Percentiles rank a stretch among this genome's conserved stretches.
Conservation (phyloP, 2,113 vertebrate species). For the Hemicordylus capensis region DNA sequence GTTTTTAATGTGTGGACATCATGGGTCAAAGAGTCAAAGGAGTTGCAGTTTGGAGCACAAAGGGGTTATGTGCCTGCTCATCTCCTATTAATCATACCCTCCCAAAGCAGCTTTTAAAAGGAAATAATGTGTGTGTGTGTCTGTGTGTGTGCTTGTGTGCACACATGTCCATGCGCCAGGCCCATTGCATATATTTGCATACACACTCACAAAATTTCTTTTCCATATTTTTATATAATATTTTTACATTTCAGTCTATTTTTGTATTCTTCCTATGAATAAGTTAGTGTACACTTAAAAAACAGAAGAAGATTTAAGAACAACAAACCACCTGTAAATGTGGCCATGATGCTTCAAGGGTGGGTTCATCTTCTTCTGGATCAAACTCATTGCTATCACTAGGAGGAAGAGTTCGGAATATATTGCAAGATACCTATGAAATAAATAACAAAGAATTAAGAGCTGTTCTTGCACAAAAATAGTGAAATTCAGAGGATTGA, state of each 20-base stretch:
- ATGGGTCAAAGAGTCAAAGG: neutral
- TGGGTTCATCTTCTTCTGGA: conserved; percentile 98
- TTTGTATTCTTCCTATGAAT: neutral
- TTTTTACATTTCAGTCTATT: no score
- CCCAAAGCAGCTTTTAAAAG: neutral
- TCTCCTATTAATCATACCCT: no score
- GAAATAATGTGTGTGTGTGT: no score
- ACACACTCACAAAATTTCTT: no score
- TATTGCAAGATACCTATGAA: conserved; percentile 96
- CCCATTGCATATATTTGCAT: neutral
- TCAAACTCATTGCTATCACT: conserved; percentile 99
- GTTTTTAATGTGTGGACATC: neutral
- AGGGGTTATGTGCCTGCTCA: no score
- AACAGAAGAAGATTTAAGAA: neutral
- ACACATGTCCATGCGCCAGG: neutral
- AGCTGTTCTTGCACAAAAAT: conserved; percentile 8
- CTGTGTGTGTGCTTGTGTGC: no score
- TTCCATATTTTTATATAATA: no score
- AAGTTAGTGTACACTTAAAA: neutral
- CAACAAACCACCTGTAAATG: conserved; percentile 93
- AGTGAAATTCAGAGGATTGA: neutral
- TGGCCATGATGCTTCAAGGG: conserved; percentile 98
- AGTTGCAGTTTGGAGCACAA: neutral
- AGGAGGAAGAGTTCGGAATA: conserved; percentile 99
- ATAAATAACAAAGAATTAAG: conserved; percentile 19